These are phyloP conservation scores for Diacarnus erythraeanus DNA, from an alignment of 37 sponge, comb jelly and placozoan species.

Conservation along the genomic window DNA sequence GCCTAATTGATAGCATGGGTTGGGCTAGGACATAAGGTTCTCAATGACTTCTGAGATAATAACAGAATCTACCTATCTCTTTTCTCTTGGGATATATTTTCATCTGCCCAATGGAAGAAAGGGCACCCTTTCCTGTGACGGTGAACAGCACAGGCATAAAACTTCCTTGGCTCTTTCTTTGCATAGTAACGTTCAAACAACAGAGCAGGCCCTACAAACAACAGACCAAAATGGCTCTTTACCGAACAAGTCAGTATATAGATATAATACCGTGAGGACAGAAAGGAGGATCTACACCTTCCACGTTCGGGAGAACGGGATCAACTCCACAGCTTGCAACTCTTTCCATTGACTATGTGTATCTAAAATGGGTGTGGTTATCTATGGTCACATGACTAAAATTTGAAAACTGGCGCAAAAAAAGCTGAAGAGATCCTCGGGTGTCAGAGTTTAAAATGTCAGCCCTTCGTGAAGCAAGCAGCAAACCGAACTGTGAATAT, in stretches of 20 bases:
- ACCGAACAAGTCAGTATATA: not conserved
- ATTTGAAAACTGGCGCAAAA: slow-evolving; percentile 4
- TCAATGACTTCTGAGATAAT: not conserved
- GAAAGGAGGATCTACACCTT: slow-evolving; percentile 36
- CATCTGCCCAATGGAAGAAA: slow-evolving; percentile 91
- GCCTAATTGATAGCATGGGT: not conserved
- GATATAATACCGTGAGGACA: slow-evolving; percentile 68
- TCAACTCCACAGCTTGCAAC: slow-evolving; percentile 65
- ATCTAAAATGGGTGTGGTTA: too few species aligned
- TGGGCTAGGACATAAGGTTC: not conserved
- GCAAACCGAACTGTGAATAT: not conserved
- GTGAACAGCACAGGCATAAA: slow-evolving; percentile 89
- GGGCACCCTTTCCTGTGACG: slow-evolving; percentile 79
- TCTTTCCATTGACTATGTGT: too few species aligned
- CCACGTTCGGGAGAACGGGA: not conserved
- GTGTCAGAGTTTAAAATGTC: not conserved
- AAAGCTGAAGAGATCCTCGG: not conserved
- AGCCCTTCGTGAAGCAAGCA: not conserved
- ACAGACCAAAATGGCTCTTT: not conserved
- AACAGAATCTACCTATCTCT: slow-evolving; percentile 13
- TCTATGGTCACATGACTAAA: not conserved
- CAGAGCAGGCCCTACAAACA: slow-evolving; percentile 76
- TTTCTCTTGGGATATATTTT: slow-evolving; percentile 48
- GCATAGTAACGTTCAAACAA: slow-evolving; percentile 82
- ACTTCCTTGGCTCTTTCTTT: slow-evolving; percentile 61